Evolutionary conservation across 2,113 vertebrate genomes (phyloP).

Genomic region (Genyomyrus donnyi): DNA sequence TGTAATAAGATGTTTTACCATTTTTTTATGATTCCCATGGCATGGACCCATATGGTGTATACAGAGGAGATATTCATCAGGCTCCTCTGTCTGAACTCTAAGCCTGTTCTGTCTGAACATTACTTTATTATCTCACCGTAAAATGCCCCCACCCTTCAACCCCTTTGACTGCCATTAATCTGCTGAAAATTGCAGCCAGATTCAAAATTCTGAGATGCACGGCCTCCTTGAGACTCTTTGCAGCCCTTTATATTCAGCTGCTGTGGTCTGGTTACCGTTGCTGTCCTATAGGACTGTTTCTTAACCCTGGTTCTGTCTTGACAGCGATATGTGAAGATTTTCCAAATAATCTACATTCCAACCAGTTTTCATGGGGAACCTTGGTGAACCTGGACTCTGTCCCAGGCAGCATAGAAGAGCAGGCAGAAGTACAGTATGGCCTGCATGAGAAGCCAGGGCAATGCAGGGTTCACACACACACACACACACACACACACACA

Average conservation of each 20-base stretch:
- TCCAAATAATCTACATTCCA: neutral
- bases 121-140: neutral
- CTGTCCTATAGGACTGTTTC: neutral
- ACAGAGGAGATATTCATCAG: neutral
- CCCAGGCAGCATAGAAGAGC: neutral
- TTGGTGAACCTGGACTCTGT: neutral
- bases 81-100: neutral
- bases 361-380: neutral
- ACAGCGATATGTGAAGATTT: neutral
- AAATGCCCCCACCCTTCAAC: neutral
- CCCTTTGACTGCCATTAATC: conserved; percentile 24
- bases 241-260: neutral
- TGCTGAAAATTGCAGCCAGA: conserved; percentile 28
- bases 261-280: neutral
- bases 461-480: neutral
- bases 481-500: neutral
- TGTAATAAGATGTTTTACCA: neutral
- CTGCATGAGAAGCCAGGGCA: neutral
- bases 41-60: neutral
- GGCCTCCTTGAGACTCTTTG: neutral
- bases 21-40: neutral
- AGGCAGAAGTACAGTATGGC: neutral
- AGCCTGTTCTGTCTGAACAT: neutral
- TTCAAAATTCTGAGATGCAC: conserved; percentile 3
- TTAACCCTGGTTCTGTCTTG: neutral